A percentile compares a stretch with the other conserved stretches of the same genome.
These are phyloP conservation scores for Callinectes sapidus DNA, from an alignment of 2,888 invertebrate species.

Conservation along the genomic window DNA sequence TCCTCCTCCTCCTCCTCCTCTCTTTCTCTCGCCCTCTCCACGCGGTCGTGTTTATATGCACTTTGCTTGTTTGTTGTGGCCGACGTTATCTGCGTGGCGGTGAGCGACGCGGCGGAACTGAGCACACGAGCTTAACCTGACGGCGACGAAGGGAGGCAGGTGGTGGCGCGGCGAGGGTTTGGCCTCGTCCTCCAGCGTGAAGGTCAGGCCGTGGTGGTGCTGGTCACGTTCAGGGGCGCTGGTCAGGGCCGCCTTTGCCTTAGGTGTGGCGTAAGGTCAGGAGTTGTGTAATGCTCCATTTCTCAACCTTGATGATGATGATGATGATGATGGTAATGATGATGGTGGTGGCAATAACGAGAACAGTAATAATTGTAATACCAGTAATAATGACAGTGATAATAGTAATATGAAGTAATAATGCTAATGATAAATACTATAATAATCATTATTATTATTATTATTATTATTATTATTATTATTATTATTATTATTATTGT, in stretches of 20 bases:
- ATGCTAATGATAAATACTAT: neutral
- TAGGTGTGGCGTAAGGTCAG: conserved; percentile 11
- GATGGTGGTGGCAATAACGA: neutral
- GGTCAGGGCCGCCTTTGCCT: conserved; percentile 27
- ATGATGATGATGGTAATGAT: neutral
- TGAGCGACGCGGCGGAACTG: conserved; percentile 33
- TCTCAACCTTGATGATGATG: neutral
- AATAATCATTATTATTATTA: neutral
- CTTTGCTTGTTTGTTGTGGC: conserved; percentile 44
- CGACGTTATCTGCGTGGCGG: conserved; percentile 32
- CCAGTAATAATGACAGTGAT: neutral
- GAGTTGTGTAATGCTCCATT: neutral
- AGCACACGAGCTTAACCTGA: conserved; percentile 29
- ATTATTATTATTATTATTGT: too few relatives aligned
- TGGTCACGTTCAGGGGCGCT: conserved; percentile 26
- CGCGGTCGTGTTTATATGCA: conserved; percentile 46
- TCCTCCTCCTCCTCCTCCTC: conserved; percentile 1
- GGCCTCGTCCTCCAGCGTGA: conserved; percentile 14
- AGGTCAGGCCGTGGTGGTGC: neutral
- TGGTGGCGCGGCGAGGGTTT: neutral
- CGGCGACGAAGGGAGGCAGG: conserved; percentile 10
- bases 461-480: too few relatives aligned
- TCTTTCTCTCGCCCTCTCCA: conserved; percentile 41
- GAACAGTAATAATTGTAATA: neutral
- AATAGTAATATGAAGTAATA: neutral